Base-by-base conservation (phyloP, 2,113 vertebrate species). In the Dissostichus mawsoni region DNA sequence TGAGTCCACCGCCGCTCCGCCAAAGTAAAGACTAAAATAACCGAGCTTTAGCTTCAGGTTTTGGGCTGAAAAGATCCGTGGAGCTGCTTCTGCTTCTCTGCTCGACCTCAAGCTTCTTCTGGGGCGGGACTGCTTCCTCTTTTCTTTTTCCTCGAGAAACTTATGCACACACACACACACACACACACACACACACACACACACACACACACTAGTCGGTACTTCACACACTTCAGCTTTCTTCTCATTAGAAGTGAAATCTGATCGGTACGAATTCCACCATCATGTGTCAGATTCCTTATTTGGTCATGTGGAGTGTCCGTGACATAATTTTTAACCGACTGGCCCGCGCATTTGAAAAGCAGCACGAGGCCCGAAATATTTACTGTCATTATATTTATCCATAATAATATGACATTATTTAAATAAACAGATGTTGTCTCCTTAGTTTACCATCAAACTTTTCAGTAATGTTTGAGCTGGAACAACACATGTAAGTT, bases 121-220 rank as follows among this genome's bases (percentile, higher is more conserved):
- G 65, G 76, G 88, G 88, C 81, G 91, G 88, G 84, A 79, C 89
- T 69, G 82, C 81, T 92, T 90, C 86, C 86, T 86, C 86, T 88
- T 89, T 72, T 82, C 75, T 80, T 66, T 76, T 64, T 84, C 44
- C 81, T 81, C 67, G 17, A 59, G 16, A 82, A 64, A 76, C 62
- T 51, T 41, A 41, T 41, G 36, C 7, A 8, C 55, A 14, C 78
- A 3, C 65, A 29, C 17, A 36, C 44, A n/a, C 23, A 11, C 18
- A 3, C 29, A 0, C 29, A 3, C 3, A 3, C 29, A 29, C 29
- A 29, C 29, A 29, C 29, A 29, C 25, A 29, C 25, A 29, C n/a
- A 29, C 47, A 66, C 11, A 50, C 44, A 11, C 61, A 25, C 55
- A 6, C 63, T 3, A 48, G 25, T n/a, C 16, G 18, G n/a, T 14